Evolutionary conservation across 2,113 vertebrate genomes (phyloP).

Genomic region (Tinamus guttatus): DNA sequence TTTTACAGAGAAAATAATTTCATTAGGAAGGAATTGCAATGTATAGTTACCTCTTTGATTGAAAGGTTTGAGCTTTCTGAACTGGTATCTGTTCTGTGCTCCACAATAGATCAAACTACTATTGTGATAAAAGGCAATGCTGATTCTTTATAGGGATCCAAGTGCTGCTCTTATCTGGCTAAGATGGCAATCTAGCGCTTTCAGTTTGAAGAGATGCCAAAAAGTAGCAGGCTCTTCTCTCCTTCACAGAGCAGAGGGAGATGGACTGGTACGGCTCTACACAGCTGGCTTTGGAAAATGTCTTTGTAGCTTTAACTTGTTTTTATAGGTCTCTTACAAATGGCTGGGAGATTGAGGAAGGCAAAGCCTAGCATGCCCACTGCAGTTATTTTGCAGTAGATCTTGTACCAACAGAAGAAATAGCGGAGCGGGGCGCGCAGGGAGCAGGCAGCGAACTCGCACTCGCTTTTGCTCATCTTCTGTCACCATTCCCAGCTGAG

Average conservation of each 20-base stretch:
- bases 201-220: neutral
- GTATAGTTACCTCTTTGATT: neutral
- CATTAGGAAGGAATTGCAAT: neutral
- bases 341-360: neutral
- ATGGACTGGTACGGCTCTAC: neutral
- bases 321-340: neutral
- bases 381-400: neutral
- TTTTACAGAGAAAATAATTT: neutral
- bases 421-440: neutral
- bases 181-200: neutral
- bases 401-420: fast-evolving
- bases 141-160: neutral
- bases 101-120: neutral
- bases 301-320: neutral
- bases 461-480: neutral
- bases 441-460: neutral
- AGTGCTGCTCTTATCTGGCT: neutral
- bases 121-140: neutral
- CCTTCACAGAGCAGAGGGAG: neutral
- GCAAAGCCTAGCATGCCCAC: neutral
- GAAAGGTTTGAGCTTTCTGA: neutral
- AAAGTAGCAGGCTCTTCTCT: neutral
- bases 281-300: neutral
- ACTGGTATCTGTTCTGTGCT: neutral
- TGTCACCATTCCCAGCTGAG: neutral